Evolutionary conservation across 1,140 invertebrate species (phyloP), one percentile per base, ranked within the genome.

Genomic region (Trichonephila inaurata): DNA sequence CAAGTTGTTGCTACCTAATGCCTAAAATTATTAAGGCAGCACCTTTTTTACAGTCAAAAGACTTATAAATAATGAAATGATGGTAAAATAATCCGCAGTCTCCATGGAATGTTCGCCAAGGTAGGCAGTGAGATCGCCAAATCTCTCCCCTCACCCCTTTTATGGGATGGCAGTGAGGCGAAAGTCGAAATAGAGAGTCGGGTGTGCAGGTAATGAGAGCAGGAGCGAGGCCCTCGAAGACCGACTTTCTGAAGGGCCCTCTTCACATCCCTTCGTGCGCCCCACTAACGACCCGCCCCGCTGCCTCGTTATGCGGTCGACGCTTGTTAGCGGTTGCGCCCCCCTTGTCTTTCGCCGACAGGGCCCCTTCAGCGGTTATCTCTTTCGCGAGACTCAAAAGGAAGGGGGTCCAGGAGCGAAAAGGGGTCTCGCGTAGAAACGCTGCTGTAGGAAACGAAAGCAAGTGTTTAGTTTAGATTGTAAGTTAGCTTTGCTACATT

Each of bases 291-390:
- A 91, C 89, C 89, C 60, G 58, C 89, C 89, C 60, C 60, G 14
- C 24, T 18, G 19, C 88, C 88, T 91, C 77, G 89, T 91, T 91
- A 89, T 58, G 89, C 72, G 72, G 40, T 82, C 58, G 77, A 64
- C 89, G 89, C 89, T 91, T 91, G 89, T 91, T 91, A 91, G 89
- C 24, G 89, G 72, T 91, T 91, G 28, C 51, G n/a, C 12, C 44
- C 66, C 88, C 64, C 88, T 90, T 90, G 88, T 82, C 89, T 91
- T 91, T 72, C 24, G 89, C 89, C 89, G 89, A 28, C 88, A 28
- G n/a, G 28, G 69, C 69, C 69, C 69, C 69, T 66, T 66, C 64
- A 66, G 21, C 12, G 64, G 64, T 66, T 66, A 66, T 66, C 64
- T 66, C n/a, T n/a, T 66, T 66, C n/a, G 64, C 64, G 19, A 66